Evolutionary conservation across 2,113 vertebrate species (phyloP).

Genomic region (Onychostoma macrolepis): DNA sequence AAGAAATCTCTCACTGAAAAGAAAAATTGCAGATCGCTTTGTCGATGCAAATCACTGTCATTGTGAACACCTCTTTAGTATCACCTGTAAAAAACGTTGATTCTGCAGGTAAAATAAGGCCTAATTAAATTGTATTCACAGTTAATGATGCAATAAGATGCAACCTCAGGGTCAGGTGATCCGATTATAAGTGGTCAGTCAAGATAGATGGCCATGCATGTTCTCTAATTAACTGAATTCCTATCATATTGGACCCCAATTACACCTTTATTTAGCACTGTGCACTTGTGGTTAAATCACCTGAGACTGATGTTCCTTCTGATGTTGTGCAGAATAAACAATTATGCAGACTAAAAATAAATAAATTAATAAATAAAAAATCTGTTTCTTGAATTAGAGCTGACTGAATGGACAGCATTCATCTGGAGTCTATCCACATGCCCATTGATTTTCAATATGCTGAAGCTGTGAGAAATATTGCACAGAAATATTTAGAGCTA

Average conservation of each 20-base stretch:
- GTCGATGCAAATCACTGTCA: background rate
- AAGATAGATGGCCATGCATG: background rate
- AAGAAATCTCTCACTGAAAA: background rate
- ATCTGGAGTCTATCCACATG: background rate
- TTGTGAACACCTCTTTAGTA: background rate
- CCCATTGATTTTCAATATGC: conserved; percentile 4
- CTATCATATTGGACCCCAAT: background rate
- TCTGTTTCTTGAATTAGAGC: background rate
- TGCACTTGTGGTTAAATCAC: conserved; percentile 2
- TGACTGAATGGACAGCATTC: background rate
- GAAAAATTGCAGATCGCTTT: background rate
- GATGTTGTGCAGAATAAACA: background rate
- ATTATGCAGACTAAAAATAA: background rate
- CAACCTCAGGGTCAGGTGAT: background rate
- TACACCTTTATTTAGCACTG: background rate
- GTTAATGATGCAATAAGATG: conserved; percentile 4
- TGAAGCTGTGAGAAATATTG: conserved; percentile 20
- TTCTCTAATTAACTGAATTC: background rate
- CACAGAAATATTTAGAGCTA: conserved; percentile 1
- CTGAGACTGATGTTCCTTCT: background rate
- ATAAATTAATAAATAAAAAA: no score
- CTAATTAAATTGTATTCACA: background rate
- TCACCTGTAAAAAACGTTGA: background rate
- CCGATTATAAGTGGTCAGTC: background rate
- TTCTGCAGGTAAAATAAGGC: background rate